A percentile compares a stretch with the other conserved stretches of the same genome.
Evolutionary conservation across 2,113 vertebrate genomes (phyloP).

Genomic region (Uria aalge): DNA sequence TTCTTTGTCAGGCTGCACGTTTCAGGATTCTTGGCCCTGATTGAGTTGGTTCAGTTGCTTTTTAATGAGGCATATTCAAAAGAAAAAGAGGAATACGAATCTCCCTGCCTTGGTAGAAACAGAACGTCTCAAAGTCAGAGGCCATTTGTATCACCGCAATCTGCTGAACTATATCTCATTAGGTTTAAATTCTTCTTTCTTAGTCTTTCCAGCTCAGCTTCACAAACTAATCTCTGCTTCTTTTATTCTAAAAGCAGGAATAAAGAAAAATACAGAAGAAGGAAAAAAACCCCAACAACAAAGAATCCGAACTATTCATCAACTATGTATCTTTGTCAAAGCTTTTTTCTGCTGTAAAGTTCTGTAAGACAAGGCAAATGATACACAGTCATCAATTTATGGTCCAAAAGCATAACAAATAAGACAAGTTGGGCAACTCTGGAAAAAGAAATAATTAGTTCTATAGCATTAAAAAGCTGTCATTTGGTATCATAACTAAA

Average conservation of each 20-base stretch:
- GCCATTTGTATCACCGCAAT: background rate
- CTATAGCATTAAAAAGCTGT: background rate
- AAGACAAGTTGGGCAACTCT: background rate
- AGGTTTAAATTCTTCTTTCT: background rate
- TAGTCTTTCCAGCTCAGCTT: background rate
- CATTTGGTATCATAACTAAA: background rate
- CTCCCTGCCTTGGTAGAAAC: background rate
- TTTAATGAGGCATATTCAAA: background rate
- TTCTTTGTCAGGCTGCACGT: background rate
- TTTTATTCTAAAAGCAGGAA: conserved; percentile 6
- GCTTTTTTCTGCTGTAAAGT: background rate
- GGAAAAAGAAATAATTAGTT: background rate
- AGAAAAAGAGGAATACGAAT: background rate
- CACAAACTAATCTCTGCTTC: background rate
- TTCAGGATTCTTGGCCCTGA: background rate
- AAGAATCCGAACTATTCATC: background rate
- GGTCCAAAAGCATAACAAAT: background rate
- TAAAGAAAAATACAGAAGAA: background rate
- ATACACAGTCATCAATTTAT: background rate
- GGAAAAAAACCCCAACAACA: accelerated
- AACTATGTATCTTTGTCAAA: background rate
- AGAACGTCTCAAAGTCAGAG: background rate
- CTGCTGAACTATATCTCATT: background rate
- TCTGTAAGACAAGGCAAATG: background rate
- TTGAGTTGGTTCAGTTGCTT: background rate